A percentile compares a stretch with the other conserved stretches of the same genome.
These are phyloP conservation scores for Hyposoter dolosus DNA, from an alignment of 2,888 invertebrate species.

Conservation along the genomic window DNA sequence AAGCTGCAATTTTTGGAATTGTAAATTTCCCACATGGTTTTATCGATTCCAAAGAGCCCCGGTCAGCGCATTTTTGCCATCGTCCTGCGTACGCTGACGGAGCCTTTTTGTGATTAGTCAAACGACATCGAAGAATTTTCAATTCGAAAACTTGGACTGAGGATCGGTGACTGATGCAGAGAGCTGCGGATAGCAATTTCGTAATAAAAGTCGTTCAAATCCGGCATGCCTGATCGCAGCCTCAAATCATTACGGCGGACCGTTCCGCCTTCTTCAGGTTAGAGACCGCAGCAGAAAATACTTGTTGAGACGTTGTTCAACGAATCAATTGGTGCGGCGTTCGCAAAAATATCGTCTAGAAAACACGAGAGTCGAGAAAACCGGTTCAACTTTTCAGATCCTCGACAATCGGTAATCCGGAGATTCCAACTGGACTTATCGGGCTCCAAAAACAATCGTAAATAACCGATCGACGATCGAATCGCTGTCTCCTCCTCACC, in stretches of 20 bases:
- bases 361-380: constrained; percentile 12
- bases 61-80: neutral
- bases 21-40: no score
- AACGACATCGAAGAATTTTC: no score
- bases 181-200: no score
- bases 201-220: neutral
- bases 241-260: neutral
- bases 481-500: constrained; percentile 40
- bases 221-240: neutral
- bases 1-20: no score
- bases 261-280: neutral
- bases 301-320: neutral
- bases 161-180: no score
- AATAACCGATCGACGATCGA: constrained; percentile 67
- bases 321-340: constrained; percentile 8
- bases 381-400: constrained; percentile 16
- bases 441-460: constrained; percentile 51
- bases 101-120: no score
- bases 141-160: no score
- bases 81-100: no score
- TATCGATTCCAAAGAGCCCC: neutral
- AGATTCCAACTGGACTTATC: constrained; percentile 36
- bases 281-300: neutral
- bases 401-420: constrained; percentile 48
- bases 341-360: constrained; percentile 29